Evolutionary conservation across 2,888 invertebrate species (phyloP), one percentile per base, ranked within the genome.

Genomic region (Trichacis sp.): DNA sequence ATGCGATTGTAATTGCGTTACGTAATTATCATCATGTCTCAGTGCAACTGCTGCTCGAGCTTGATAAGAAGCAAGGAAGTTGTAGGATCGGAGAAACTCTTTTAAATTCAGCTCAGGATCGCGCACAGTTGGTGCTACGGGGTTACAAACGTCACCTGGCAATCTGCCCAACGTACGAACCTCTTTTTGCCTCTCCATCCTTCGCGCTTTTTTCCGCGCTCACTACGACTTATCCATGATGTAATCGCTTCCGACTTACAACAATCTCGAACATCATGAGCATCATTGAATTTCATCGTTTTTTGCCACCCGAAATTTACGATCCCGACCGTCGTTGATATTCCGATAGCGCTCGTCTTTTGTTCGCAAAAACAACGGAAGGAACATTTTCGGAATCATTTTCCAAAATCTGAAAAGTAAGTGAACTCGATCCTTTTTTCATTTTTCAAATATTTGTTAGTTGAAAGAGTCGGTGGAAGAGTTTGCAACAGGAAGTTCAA

Each of bases 61-160:
- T 58, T 50, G 58, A 64, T 64, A 64, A 58, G 64, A 58, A 54
- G 57, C 57, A 40, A 36, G 36, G 50, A 64, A 64, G 58, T 64
- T 64, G 64, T 64, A 64, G 57, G 50, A 64, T 58, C 46, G 58
- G 53, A 43, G 58, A 64, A 64, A 50, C 69, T 64, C 70, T 69
- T 69, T 73, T 70, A 77, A 78, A 81, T 81, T 79, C 80, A 67
- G 71, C 66, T 70, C 78, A 73, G 75, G 77, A 65, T 69, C 69
- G 65, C 68, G 71, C 74, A 71, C 74, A 74, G 75, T 74, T 76
- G 77, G 73, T 74, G 71, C 74, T 70, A 76, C 63, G 76, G 74
- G 78, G 72, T 72, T 74, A 62, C 66, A 73, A 71, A 66, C 72
- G 75, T 77, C 75, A 73, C 77, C 69, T 77, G 80, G 78, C 78